phyloP scores from a whole-genome alignment of 2,888 invertebrate genomes.

The Aquatica leii region DNA sequence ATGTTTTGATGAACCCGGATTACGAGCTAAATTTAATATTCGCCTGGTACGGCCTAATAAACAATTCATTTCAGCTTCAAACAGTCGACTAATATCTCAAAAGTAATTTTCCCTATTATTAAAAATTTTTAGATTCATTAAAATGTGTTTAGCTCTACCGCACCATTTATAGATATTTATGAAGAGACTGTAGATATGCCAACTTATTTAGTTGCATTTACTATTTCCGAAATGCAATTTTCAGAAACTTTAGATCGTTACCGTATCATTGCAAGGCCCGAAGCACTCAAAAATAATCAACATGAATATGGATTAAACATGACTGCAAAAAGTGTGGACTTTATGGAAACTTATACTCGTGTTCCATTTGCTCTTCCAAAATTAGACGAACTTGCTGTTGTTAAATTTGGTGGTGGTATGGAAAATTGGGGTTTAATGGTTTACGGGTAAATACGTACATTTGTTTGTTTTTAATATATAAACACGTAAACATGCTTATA shows the following conservation, averaged over 20 bases:
- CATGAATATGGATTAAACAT: background rate
- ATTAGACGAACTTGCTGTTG: slow-evolving; percentile 80
- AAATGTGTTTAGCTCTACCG: too few species aligned
- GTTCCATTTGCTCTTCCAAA: slow-evolving; percentile 60
- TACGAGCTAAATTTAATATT: slow-evolving; percentile 62
- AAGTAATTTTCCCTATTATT: too few species aligned
- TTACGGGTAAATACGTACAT: slow-evolving; percentile 63
- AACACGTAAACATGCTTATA: background rate
- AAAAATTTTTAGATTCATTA: too few species aligned
- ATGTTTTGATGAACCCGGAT: too few species aligned
- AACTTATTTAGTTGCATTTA: too few species aligned
- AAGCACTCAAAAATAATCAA: slow-evolving; percentile 16
- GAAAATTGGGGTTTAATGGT: too few species aligned
- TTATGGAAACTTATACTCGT: slow-evolving; percentile 49
- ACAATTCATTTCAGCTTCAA: too few species aligned
- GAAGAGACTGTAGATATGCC: too few species aligned
- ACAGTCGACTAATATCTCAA: slow-evolving; percentile 45
- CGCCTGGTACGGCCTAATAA: slow-evolving; percentile 64
- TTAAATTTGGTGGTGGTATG: slow-evolving; percentile 82
- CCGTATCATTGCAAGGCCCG: slow-evolving; percentile 1
- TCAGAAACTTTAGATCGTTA: background rate
- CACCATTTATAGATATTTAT: too few species aligned
- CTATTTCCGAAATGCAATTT: slow-evolving; percentile 73
- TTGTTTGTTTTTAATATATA: background rate
- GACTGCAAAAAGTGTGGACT: background rate